Evolutionary conservation across 2,888 invertebrate species (phyloP).

Genomic region (Apeira syringaria): DNA sequence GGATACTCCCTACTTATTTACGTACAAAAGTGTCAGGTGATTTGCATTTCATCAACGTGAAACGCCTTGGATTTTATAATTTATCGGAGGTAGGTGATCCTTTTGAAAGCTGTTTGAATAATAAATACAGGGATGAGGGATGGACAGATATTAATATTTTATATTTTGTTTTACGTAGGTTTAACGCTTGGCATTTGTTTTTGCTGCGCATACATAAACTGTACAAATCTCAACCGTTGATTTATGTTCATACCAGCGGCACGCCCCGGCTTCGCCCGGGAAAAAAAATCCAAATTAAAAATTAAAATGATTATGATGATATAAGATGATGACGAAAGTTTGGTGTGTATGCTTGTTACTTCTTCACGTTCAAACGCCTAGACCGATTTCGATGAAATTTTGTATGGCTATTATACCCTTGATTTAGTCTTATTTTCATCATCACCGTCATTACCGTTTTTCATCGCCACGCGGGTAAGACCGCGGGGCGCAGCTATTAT

Average conservation of each 20-base stretch:
- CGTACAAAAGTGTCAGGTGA: slow-evolving; percentile 40
- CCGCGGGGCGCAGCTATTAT: too few relatives aligned
- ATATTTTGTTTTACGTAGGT: slow-evolving; percentile 39
- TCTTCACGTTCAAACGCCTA: too few relatives aligned
- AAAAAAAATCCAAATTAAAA: too few relatives aligned
- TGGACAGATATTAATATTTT: slow-evolving; percentile 51
- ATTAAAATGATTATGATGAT: too few relatives aligned
- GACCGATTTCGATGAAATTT: too few relatives aligned
- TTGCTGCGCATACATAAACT: slow-evolving; percentile 9
- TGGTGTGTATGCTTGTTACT: too few relatives aligned
- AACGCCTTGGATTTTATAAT: slow-evolving; percentile 57
- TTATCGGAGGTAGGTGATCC: slow-evolving; percentile 58
- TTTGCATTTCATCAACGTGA: slow-evolving; percentile 60
- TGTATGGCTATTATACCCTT: too few relatives aligned
- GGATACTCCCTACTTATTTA: slow-evolving; percentile 17
- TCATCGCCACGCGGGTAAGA: too few relatives aligned
- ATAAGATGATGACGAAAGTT: too few relatives aligned
- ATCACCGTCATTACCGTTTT: too few relatives aligned
- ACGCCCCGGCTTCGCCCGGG: too few relatives aligned
- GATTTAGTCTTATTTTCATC: too few relatives aligned
- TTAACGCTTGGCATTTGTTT: slow-evolving; percentile 16
- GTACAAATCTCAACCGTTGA: neutral
- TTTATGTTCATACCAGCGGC: neutral
- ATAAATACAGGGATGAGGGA: slow-evolving; percentile 48
- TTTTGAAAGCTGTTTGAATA: slow-evolving; percentile 57